phyloP scores from a whole-genome alignment of 2,113 vertebrate genomes.

The Columbina picui region DNA sequence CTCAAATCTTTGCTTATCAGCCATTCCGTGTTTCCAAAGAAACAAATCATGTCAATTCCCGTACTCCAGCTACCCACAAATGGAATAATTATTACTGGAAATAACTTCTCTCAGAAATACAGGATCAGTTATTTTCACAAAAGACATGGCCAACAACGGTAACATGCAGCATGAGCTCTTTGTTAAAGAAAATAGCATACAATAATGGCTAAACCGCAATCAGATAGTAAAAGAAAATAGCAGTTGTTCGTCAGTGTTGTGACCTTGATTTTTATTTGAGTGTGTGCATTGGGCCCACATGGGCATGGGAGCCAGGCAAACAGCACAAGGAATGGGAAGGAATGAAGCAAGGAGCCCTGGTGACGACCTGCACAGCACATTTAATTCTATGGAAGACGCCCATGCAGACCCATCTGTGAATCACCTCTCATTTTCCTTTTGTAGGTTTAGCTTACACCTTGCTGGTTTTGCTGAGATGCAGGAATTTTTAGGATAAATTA shows the following conservation, averaged over 20 bases:
- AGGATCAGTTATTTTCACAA: not conserved
- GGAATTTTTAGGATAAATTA: not conserved
- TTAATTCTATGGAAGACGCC: not conserved
- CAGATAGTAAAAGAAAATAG: not conserved
- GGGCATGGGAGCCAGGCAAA: not conserved
- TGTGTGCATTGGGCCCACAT: not conserved
- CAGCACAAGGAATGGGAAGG: not conserved
- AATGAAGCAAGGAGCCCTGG: not conserved
- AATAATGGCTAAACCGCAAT: not conserved
- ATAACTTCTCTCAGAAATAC: not conserved
- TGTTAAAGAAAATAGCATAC: not conserved
- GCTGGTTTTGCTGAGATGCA: not conserved
- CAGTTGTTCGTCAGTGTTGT: not conserved
- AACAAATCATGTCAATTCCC: not conserved
- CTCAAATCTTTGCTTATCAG: not conserved
- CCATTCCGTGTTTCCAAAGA: not conserved
- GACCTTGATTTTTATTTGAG: not conserved
- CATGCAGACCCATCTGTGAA: not conserved
- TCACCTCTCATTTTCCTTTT: not conserved
- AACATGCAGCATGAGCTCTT: not conserved
- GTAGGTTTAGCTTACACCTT: not conserved
- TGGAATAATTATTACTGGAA: not conserved
- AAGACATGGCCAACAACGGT: not conserved
- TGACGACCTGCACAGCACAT: not conserved
- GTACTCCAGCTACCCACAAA: not conserved